Conservation (phyloP, 2,113 vertebrate species). For the Lates calcarifer region DNA sequence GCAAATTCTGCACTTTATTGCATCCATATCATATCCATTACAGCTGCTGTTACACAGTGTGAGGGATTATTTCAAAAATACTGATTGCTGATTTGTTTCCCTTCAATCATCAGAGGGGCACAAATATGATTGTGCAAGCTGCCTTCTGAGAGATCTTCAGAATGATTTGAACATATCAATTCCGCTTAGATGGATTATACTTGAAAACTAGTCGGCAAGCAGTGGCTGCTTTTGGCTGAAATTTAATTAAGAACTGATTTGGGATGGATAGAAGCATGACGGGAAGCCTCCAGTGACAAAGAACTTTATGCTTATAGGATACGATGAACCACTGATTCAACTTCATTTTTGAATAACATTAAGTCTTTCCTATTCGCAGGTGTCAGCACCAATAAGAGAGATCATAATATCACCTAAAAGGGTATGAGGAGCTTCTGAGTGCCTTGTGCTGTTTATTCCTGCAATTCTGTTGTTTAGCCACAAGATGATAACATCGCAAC, state of each 20-base stretch:
- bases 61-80: not conserved
- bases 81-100: slow-evolving; percentile 7
- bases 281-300: not conserved
- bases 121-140: slow-evolving; percentile 3
- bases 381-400: slow-evolving; percentile 89
- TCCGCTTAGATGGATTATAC: slow-evolving; percentile 8
- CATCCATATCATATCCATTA: not conserved
- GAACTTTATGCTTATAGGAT: not conserved
- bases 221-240: not conserved
- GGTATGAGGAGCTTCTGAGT: slow-evolving; percentile 81
- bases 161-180: slow-evolving; percentile 13
- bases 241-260: slow-evolving; percentile 36
- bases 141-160: slow-evolving; percentile 2
- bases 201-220: slow-evolving; percentile 7
- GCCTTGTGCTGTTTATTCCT: not conserved
- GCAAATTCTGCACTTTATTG: slow-evolving; percentile 1
- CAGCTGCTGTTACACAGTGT: not conserved
- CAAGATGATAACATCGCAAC: slow-evolving; percentile 74
- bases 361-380: slow-evolving; percentile 78
- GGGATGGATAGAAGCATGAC: slow-evolving; percentile 20
- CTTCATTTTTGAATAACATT: not conserved
- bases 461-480: slow-evolving; percentile 73
- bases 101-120: not conserved
- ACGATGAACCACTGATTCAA: not conserved
- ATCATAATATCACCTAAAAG: slow-evolving; percentile 96